Evolutionary conservation across 2,113 vertebrate genomes (phyloP), one percentile per base, ranked within the genome.

Genomic region (Psophia crepitans): DNA sequence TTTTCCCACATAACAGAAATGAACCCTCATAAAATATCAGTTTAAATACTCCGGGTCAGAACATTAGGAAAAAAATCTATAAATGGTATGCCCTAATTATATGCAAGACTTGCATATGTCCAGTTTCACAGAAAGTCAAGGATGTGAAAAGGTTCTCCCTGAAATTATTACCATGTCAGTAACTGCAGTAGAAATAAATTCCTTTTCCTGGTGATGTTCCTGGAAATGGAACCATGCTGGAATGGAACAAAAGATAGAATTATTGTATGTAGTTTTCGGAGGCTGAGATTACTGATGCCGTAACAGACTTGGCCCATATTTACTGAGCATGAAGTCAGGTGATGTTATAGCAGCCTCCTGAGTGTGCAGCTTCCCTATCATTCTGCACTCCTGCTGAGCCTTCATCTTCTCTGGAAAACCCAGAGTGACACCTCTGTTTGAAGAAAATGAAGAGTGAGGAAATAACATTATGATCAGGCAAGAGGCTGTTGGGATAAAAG

Each of bases 151-250:
- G 5, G 9, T 70, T 78, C 21, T 87, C 35, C 56, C 18, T 66
- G 33, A 68, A 75, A 56, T 84, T 63, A n/a, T 35, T 71, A 13
- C 27, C 24, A 3, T 33, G 5, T 46, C 39, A 84, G 8, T 46
- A 43, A 70, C 69, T 73, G 43, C 12, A 32, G 30, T 57, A 79
- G 22, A 76, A 75, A 84, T 16, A 63, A 85, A 71, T 48, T 71
- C 24, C 5, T 73, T 81, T 84, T 85, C 16, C 12, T 8, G 3
- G 37, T 80, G 27, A 53, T 0, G 0, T 49, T 91, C 15, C 6
- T 48, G 58, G 63, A 77, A 83, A 54, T 5, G 1, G 48, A 92
- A 58, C 32, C 16, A 48, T 18, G 15, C 27, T 84, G 69, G 73
- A 78, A 78, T 64, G 61, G 43, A 81, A 81, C 12, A 35, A 48